Conservation (phyloP, 1,140 invertebrate species). For the Thrips palmi region DNA sequence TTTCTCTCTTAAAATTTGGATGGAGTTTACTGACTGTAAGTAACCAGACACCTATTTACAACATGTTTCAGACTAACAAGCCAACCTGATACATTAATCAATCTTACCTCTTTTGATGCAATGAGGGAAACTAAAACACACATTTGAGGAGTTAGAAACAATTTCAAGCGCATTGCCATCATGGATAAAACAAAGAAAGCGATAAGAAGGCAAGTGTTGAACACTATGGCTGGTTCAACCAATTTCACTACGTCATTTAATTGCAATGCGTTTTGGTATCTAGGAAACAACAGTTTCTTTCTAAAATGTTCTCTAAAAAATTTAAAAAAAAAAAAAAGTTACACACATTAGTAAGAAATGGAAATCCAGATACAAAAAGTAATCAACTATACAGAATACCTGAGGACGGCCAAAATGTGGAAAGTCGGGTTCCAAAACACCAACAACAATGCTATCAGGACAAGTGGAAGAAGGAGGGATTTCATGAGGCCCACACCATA, state of each 20-base stretch:
- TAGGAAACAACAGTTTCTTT: neutral
- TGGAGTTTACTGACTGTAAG: neutral
- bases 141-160: constrained; percentile 66
- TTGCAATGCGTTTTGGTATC: neutral
- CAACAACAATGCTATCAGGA: constrained; percentile 25
- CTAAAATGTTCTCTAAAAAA: neutral
- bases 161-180: constrained; percentile 66
- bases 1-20: neutral
- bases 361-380: too few species aligned
- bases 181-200: constrained; percentile 54
- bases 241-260: too few species aligned
- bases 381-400: too few species aligned
- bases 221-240: constrained; percentile 43
- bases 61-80: constrained; percentile 22
- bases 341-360: too few species aligned
- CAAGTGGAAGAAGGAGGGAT: constrained; percentile 37
- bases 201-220: constrained; percentile 44
- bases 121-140: constrained; percentile 48
- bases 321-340: constrained; percentile 11
- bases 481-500: constrained; percentile 28
- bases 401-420: too few species aligned
- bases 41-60: constrained; percentile 21
- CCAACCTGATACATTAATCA: too few species aligned
- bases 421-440: too few species aligned
- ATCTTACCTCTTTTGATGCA: constrained; percentile 28